phyloP scores from a whole-genome alignment of 2,797 vertebrate species.

The Lepidocolaptes lacrymiger region DNA sequence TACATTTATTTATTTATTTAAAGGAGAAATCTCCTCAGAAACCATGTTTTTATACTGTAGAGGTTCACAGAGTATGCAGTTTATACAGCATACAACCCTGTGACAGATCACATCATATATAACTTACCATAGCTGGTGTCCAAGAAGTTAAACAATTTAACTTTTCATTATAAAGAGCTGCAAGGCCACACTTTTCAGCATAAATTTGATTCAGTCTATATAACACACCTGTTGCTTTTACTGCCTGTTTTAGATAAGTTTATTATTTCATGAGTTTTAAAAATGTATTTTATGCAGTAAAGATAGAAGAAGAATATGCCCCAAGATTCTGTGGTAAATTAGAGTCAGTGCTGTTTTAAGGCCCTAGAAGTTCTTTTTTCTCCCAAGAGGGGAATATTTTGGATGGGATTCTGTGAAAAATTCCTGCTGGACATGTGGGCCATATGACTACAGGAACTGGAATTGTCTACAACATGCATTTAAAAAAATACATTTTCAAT shows the following conservation, averaged over 20 bases:
- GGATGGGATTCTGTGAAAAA: background rate
- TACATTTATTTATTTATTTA: background rate
- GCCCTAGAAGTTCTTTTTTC: background rate
- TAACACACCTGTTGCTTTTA: background rate
- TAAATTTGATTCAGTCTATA: background rate
- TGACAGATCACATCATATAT: background rate
- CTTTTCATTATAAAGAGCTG: background rate
- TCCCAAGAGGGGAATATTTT: background rate
- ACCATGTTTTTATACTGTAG: background rate
- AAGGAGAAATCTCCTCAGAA: background rate
- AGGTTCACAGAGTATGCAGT: background rate
- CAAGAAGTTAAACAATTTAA: background rate
- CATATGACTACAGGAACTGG: background rate
- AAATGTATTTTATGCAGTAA: background rate
- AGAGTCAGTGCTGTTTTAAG: background rate
- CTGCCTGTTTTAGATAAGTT: background rate
- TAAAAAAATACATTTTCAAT: slow-evolving; percentile 13
- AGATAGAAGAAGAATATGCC: background rate
- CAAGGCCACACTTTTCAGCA: background rate
- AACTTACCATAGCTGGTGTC: background rate
- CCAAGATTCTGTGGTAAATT: background rate
- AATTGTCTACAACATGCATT: slow-evolving; percentile 24
- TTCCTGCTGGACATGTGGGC: background rate
- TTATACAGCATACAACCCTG: background rate
- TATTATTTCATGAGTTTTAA: background rate